A percentile compares a stretch with the other conserved stretches of the same genome.
Conservation (phyloP, 1,140 invertebrate genomes). For the Thaumatotibia leucotreta region DNA sequence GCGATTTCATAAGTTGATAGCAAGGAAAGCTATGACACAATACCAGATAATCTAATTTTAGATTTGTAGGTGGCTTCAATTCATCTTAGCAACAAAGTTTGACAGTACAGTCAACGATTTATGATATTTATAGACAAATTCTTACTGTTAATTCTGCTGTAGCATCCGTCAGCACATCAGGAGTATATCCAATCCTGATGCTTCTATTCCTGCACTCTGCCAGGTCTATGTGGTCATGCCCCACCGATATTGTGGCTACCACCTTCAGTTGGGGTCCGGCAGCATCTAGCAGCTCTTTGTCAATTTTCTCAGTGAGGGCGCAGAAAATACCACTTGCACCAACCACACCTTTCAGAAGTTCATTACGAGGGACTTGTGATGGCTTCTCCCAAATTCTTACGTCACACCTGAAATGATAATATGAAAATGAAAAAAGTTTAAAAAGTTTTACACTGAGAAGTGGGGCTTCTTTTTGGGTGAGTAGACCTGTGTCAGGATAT, state of each 20-base stretch:
- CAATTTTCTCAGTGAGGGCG: slow-evolving; percentile 90
- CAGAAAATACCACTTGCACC: slow-evolving; percentile 89
- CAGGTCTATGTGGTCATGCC: slow-evolving; percentile 88
- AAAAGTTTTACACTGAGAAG: too few relatives aligned
- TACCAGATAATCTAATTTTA: too few relatives aligned
- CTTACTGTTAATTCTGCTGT: slow-evolving; percentile 91
- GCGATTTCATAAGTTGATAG: too few relatives aligned
- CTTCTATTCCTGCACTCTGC: slow-evolving; percentile 81
- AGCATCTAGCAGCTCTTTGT: slow-evolving; percentile 84
- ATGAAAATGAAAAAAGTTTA: too few relatives aligned
- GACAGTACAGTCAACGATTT: too few relatives aligned
- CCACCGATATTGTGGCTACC: slow-evolving; percentile 94
- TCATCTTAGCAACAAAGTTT: too few relatives aligned
- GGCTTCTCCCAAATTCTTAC: slow-evolving; percentile 81
- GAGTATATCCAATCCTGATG: slow-evolving; percentile 91
- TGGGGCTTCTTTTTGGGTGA: too few relatives aligned
- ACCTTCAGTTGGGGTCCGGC: slow-evolving; percentile 83
- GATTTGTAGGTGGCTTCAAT: too few relatives aligned
- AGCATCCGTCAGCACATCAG: slow-evolving; percentile 94
- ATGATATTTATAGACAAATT: too few relatives aligned
- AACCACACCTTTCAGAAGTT: slow-evolving; percentile 82
- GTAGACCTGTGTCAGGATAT: too few relatives aligned
- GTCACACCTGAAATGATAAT: slow-evolving; percentile 80
- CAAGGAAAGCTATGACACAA: too few relatives aligned
- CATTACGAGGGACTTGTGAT: slow-evolving; percentile 81